These are phyloP conservation scores for Amphimallon solstitiale DNA, from an alignment of 2,888 invertebrate species.

Conservation along the genomic window DNA sequence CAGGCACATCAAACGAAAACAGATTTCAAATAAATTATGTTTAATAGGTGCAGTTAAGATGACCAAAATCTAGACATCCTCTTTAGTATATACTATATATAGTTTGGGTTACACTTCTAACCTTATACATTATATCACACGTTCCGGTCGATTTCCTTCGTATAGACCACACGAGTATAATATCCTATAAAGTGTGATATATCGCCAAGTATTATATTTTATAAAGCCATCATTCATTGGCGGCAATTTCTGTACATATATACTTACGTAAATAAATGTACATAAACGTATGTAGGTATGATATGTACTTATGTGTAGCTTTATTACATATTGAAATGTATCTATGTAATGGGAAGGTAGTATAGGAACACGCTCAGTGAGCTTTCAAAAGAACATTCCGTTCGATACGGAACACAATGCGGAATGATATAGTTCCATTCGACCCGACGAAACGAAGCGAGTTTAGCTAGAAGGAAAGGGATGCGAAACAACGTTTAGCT, in stretches of 20 bases:
- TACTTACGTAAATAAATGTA: slow-evolving; percentile 1
- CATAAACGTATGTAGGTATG: no score
- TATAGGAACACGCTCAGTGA: slow-evolving; percentile 1
- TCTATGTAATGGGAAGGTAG: not conserved
- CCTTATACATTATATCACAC: not conserved
- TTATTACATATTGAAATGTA: not conserved
- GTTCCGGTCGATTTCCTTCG: slow-evolving; percentile 4
- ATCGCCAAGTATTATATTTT: slow-evolving; percentile 15
- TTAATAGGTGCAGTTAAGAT: no score
- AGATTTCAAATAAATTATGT: no score
- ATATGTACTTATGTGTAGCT: no score
- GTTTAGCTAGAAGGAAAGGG: slow-evolving; percentile 33
- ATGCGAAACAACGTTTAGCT: slow-evolving; percentile 32
- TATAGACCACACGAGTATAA: slow-evolving; percentile 1
- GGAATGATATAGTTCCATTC: slow-evolving; percentile 32
- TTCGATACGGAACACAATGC: slow-evolving; percentile 38
- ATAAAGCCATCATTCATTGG: slow-evolving; percentile 23
- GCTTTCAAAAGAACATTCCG: slow-evolving; percentile 43
- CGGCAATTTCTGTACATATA: slow-evolving; percentile 17
- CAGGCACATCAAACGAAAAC: no score
- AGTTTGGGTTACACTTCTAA: slow-evolving; percentile 1
- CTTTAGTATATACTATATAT: no score
- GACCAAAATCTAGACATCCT: no score
- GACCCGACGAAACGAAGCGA: slow-evolving; percentile 33
- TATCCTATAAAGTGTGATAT: slow-evolving; percentile 18